Base-by-base conservation (phyloP, 2,888 invertebrate genomes). In the Sarcophaga rosellei region DNA sequence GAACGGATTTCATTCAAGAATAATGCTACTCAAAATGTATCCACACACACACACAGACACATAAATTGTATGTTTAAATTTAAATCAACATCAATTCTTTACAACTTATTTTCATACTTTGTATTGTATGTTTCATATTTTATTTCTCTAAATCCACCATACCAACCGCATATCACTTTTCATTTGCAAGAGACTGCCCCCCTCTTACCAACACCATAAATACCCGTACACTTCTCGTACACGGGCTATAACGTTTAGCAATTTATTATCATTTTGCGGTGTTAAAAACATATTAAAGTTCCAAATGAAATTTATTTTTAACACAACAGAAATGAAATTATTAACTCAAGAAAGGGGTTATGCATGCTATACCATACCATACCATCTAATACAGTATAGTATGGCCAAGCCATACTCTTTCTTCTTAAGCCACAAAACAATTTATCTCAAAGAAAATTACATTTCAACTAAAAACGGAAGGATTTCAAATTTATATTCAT, bases 401-500 rank as follows among this genome's bases (percentile, higher is more conserved):
- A 35, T 35, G 35, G 35, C 35, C 35, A 68, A 53, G 6, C 10
- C 77, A 86, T 35, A 74, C 53, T 83, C 68, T 74, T 69, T 83
- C 68, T 74, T 69, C 63, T 80, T 76, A 86, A 84, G 15, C 77
- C 81, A 65, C 78, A 53, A 53, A 35, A 81, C 81, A 66, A 84
- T 86, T 78, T 81, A 84, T 86, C 78, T 81, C 47, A 21, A 68
- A 75, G 69, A 73, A 84, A 84, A 84, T 75, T 75, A 84, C 79
- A 65, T 79, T 79, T 70, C 75, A 79, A 84, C 70, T 66, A 80
- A 70, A 53, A 81, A 53, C 77, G 81, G 70, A 86, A 77, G 70
- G 83, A 81, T 86, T 74, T 81, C 74, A 81, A 84, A 86, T 86
- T 84, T 81, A 81, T 84, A 84, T 86, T 86, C 75, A 86, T 84